Evolutionary conservation across 2,797 vertebrate species (phyloP).

Genomic region (Triplophysa bombifrons): DNA sequence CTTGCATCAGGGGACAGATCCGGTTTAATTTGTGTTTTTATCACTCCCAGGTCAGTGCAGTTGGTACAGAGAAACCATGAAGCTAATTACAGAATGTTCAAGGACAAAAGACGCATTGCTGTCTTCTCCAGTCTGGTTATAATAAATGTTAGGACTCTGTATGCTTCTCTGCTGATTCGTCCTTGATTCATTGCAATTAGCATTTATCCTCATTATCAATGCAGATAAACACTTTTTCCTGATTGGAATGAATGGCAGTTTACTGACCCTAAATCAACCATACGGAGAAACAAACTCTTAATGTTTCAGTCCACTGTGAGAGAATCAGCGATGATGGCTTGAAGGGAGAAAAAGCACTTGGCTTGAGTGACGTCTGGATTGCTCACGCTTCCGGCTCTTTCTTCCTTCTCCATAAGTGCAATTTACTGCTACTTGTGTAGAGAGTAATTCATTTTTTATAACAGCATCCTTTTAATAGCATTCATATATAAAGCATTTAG

Average conservation of each 20-base stretch:
- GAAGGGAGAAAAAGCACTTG: constrained; percentile 24
- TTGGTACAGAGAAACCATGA: constrained; percentile 29
- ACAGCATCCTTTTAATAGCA: constrained; percentile 31
- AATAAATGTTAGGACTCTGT: background rate
- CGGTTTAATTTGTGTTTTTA: constrained; percentile 39
- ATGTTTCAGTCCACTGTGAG: background rate
- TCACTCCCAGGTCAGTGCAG: constrained; percentile 46
- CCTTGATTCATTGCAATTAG: constrained; percentile 4
- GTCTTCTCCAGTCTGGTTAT: background rate
- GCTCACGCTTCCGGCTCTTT: constrained; percentile 7
- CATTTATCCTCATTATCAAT: background rate
- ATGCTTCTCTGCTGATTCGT: background rate
- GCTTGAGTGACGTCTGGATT: constrained; percentile 37
- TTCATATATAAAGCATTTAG: constrained; percentile 8
- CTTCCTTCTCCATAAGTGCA: constrained; percentile 26
- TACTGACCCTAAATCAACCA: background rate
- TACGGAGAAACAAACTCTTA: background rate
- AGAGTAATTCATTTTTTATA: constrained; percentile 38
- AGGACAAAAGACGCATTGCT: constrained; percentile 27
- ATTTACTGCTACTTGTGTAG: constrained; percentile 23
- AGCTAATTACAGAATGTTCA: constrained; percentile 39
- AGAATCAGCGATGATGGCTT: background rate
- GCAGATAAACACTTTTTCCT: background rate
- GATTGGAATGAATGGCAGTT: background rate
- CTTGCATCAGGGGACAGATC: constrained; percentile 13